phyloP scores from a whole-genome alignment of 1,140 invertebrate species.

The Maniola jurtina region DNA sequence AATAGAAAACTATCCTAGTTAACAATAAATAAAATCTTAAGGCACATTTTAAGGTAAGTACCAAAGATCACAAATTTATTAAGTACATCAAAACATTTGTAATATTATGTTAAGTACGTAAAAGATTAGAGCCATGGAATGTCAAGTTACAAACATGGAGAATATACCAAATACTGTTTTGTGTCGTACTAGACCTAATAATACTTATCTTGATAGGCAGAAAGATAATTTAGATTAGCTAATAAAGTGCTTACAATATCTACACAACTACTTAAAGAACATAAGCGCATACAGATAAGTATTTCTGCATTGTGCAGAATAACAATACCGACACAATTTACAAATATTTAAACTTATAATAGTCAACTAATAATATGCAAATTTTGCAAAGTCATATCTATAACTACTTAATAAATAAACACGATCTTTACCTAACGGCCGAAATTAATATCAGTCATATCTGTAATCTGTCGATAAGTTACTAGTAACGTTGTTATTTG shows the following conservation, averaged over 20 bases:
- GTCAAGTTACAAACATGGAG: constrained; percentile 55
- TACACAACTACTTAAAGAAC: constrained; percentile 68
- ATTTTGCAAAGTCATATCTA: constrained; percentile 53
- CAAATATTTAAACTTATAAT: constrained; percentile 63
- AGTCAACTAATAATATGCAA: constrained; percentile 55
- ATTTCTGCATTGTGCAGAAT: constrained; percentile 79
- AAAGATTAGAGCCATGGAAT: constrained; percentile 64
- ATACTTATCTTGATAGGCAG: constrained; percentile 26
- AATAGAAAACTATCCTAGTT: constrained; percentile 71
- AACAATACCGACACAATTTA: constrained; percentile 78
- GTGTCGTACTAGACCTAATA: constrained; percentile 41
- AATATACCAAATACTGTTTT: constrained; percentile 43
- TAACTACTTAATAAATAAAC: constrained; percentile 73
- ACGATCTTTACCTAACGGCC: constrained; percentile 1
- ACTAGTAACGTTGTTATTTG: no score
- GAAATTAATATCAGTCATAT: no score
- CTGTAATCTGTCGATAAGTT: no score
- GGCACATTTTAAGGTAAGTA: constrained; percentile 72
- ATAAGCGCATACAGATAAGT: constrained; percentile 78
- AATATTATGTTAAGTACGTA: constrained; percentile 43
- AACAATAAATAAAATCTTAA: constrained; percentile 78
- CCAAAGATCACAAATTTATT: constrained; percentile 75
- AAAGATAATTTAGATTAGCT: constrained; percentile 54
- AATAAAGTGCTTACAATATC: constrained; percentile 49
- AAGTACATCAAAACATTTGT: constrained; percentile 39